Evolutionary conservation across 1,140 invertebrate genomes (phyloP).

Genomic region (Papilio xuthus): DNA sequence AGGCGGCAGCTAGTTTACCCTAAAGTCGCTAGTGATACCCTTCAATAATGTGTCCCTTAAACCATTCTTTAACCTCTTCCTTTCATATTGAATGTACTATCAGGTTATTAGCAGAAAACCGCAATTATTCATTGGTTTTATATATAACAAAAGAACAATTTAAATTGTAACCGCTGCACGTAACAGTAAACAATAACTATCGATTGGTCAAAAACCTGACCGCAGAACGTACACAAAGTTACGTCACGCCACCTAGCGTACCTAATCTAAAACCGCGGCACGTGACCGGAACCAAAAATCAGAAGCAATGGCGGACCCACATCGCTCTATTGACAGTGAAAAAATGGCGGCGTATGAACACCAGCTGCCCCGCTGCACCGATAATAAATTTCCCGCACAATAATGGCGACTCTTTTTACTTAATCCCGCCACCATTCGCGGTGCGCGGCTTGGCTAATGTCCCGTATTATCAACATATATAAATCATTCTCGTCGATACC

Average conservation of each 20-base stretch:
- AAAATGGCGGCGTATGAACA: conserved; percentile 48
- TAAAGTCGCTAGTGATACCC: too few species aligned
- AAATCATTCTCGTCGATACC: conserved; percentile 71
- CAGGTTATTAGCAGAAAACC: neutral
- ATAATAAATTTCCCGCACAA: conserved; percentile 67
- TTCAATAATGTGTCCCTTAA: too few species aligned
- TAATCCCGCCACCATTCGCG: conserved; percentile 63
- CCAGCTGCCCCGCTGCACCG: conserved; percentile 50
- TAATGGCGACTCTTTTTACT: conserved; percentile 71
- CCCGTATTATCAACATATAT: conserved; percentile 66
- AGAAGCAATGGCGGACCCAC: conserved; percentile 37
- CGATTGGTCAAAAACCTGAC: conserved; percentile 27
- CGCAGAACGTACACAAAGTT: conserved; percentile 30
- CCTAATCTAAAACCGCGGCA: conserved; percentile 39
- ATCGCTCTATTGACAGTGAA: conserved; percentile 49
- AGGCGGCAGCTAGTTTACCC: too few species aligned
- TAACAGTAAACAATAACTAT: conserved; percentile 16
- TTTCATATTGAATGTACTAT: too few species aligned
- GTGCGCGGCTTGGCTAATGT: conserved; percentile 69
- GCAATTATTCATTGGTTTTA: neutral
- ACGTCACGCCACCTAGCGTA: conserved; percentile 26
- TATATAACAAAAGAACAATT: conserved; percentile 4
- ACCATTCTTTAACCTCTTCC: too few species aligned
- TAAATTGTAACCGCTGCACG: conserved; percentile 12
- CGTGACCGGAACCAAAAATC: conserved; percentile 47